These are phyloP conservation scores for Schrankia costaestrigalis DNA, from an alignment of 2,888 invertebrate species.

Conservation along the genomic window DNA sequence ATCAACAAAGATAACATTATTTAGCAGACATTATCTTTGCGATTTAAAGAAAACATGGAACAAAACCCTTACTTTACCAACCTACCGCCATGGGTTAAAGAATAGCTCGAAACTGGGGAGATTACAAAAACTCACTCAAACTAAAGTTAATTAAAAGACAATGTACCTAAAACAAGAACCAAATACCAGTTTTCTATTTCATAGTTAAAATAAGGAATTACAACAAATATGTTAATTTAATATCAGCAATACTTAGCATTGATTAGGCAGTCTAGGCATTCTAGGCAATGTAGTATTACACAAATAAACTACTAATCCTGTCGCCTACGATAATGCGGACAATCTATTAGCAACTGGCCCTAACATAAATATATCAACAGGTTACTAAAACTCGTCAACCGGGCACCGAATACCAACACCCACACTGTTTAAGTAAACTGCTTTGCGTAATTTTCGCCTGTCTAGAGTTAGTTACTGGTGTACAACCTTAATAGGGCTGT, in stretches of 20 bases:
- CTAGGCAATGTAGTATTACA: slow-evolving; percentile 6
- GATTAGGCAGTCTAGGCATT: slow-evolving; percentile 2
- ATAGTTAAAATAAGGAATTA: neutral
- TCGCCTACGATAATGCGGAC: slow-evolving; percentile 9
- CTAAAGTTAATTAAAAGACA: too few relatives aligned
- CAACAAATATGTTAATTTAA: neutral
- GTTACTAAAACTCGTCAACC: slow-evolving; percentile 29
- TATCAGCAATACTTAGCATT: neutral
- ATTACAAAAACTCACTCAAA: too few relatives aligned
- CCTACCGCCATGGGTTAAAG: too few relatives aligned
- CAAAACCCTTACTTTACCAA: too few relatives aligned
- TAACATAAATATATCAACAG: slow-evolving; percentile 23
- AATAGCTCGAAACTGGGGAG: too few relatives aligned
- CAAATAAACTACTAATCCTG: slow-evolving; percentile 8
- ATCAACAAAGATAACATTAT: too few relatives aligned
- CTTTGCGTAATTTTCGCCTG: slow-evolving; percentile 44
- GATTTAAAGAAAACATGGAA: too few relatives aligned
- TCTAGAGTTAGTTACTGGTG: slow-evolving; percentile 21
- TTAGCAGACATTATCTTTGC: too few relatives aligned
- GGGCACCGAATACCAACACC: slow-evolving; percentile 31
- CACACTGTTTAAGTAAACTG: slow-evolving; percentile 30
- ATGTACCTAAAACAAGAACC: too few relatives aligned
- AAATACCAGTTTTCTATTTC: too few relatives aligned
- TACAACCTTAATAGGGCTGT: slow-evolving; percentile 20
- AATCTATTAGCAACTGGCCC: slow-evolving; percentile 18